A percentile compares a stretch with the other conserved stretches of the same genome.
phyloP scores from a whole-genome alignment of 2,113 vertebrate species.

The Ailurus styani region DNA sequence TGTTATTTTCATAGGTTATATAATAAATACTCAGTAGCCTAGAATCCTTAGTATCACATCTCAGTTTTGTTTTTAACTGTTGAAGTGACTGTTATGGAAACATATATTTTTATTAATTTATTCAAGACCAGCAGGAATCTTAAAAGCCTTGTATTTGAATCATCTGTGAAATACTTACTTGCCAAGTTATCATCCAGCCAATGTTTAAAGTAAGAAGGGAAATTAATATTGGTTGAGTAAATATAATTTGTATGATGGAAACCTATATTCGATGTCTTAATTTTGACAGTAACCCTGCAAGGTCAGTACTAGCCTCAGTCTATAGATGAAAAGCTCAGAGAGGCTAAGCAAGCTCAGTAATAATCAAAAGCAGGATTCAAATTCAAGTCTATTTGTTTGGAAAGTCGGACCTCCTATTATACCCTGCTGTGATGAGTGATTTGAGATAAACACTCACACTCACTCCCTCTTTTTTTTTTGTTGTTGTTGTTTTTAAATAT shows the following conservation, averaged over 20 bases:
- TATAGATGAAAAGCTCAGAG: background rate
- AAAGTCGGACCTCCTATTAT: background rate
- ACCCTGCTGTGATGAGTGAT: background rate
- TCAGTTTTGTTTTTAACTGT: constrained; percentile 28
- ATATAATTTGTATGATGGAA: background rate
- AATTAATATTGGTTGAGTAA: background rate
- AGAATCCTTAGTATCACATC: background rate
- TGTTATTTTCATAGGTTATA: background rate
- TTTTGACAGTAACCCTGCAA: background rate
- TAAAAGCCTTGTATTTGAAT: constrained; percentile 10
- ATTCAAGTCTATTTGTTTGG: background rate
- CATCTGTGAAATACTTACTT: background rate
- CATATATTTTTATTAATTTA: constrained; percentile 3
- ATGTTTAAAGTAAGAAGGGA: constrained; percentile 6
- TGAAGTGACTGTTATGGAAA: background rate
- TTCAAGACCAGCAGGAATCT: background rate
- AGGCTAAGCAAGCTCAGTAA: background rate
- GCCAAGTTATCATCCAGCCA: background rate
- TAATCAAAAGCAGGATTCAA: background rate
- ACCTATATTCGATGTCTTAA: background rate
- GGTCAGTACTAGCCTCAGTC: background rate
- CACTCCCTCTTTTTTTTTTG: no score
- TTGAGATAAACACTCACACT: background rate
- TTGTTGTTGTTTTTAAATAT: no score
- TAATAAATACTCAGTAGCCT: background rate